These are phyloP conservation scores for Thyatira batis DNA, from an alignment of 2,888 invertebrate species.

Conservation along the genomic window DNA sequence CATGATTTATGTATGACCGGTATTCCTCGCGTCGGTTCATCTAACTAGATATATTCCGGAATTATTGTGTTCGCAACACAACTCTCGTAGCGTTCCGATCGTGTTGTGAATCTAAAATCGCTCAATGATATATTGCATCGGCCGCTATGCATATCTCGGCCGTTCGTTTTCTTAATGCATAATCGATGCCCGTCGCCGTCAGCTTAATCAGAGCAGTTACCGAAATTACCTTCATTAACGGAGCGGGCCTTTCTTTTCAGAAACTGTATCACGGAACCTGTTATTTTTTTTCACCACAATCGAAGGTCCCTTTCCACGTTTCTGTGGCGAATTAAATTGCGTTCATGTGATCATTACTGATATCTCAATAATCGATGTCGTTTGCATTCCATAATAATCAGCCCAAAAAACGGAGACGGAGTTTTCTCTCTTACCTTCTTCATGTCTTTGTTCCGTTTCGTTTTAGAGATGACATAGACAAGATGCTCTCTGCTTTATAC, in stretches of 20 bases:
- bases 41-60: constrained; percentile 75
- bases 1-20: constrained; percentile 76
- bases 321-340: constrained; percentile 54
- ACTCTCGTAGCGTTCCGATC: constrained; percentile 54
- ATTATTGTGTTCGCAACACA: constrained; percentile 67
- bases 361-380: constrained; percentile 3
- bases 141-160: constrained; percentile 23
- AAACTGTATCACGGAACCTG: constrained; percentile 63
- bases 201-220: constrained; percentile 62
- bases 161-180: constrained; percentile 41
- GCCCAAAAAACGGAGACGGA: not conserved
- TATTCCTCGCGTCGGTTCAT: constrained; percentile 57
- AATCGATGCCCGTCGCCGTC: constrained; percentile 57
- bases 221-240: constrained; percentile 70
- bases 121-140: constrained; percentile 26
- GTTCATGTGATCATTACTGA: constrained; percentile 23
- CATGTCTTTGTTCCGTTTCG: not conserved
- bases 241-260: constrained; percentile 53
- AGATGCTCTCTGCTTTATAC: too few species aligned
- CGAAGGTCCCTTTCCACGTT: constrained; percentile 48
- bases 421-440: not conserved
- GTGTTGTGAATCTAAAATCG: constrained; percentile 61
- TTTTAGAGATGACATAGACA: not conserved
- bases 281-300: constrained; percentile 57
- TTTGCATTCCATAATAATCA: constrained; percentile 2